Evolutionary conservation across 2,888 invertebrate species (phyloP).

Genomic region (Sarcophaga carnaria): DNA sequence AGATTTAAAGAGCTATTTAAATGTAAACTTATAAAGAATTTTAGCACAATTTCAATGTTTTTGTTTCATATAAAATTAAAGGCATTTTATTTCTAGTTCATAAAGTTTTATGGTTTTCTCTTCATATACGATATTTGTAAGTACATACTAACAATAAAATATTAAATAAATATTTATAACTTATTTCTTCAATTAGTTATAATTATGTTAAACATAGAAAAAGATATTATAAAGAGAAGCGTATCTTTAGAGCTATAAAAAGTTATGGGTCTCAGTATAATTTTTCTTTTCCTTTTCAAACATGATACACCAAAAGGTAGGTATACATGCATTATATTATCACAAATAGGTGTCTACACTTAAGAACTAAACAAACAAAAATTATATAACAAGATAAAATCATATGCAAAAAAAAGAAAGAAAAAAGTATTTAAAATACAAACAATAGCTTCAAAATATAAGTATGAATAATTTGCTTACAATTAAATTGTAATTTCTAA

Average conservation of each 20-base stretch:
- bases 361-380: slow-evolving; percentile 27
- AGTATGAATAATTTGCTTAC: background rate
- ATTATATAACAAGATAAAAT: slow-evolving; percentile 19
- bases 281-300: background rate
- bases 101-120: background rate
- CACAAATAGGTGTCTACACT: slow-evolving; percentile 47
- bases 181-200: background rate
- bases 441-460: background rate
- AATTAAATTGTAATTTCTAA: slow-evolving; percentile 32
- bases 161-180: background rate
- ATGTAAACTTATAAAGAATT: too few species aligned
- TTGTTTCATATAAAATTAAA: background rate
- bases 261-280: background rate
- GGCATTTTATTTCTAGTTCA: background rate
- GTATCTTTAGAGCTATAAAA: slow-evolving; percentile 1
- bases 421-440: background rate
- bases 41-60: background rate
- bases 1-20: too few species aligned
- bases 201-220: background rate
- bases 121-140: background rate
- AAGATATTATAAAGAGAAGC: background rate
- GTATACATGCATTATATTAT: slow-evolving; percentile 45
- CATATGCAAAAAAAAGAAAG: background rate
- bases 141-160: background rate
- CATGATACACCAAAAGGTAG: background rate